Base-by-base conservation (phyloP, 2,113 vertebrate genomes). In the Ibidorhyncha struthersii region DNA sequence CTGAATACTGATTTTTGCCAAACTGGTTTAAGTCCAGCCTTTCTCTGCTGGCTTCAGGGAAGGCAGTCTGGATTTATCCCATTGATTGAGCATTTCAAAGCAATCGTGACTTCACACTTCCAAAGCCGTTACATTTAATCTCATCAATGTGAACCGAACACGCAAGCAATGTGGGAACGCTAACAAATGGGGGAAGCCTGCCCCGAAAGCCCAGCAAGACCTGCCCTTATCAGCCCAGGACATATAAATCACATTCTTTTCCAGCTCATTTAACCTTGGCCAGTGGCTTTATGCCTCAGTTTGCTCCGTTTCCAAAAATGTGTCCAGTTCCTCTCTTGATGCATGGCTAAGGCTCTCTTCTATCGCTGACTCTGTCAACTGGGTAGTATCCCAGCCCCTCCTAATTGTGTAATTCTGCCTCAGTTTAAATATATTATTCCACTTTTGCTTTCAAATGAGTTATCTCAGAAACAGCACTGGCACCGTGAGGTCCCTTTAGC, bases 381-480 rank as follows among this genome's bases (percentile, higher is more conserved):
- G 79, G 40, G 85, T 88, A 81, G n/a, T 81, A 91, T 90, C 85
- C 90, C 82, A 94, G 76, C 79, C 82, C 82, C 71, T 95, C 69
- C 71, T 93, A 88, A 74, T 90, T 96, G 93, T 89, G 92, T 90
- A 95, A 97, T 95, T 91, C 84, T 91, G 78, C 27, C 66, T 94
- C 88, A 55, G 41, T 74, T 93, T 73, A 83, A 95, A 93, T 85
- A n/a, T 90, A 83, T 92, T 83, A 90, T 93, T 97, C 76, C 88
- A 63, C 50, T 86, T 95, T 92, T 92, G 82, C 88, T 95, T 93
- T 97, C 79, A 73, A 70, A 71, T 19, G 25, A 86, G 18, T 90
- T 95, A 66, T 81, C 71, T 93, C 63, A 90, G 79, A 88, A 95
- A 61, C 3, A 3, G 56, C 87, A 50, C 71, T 90, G 85, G 87